phyloP scores from a whole-genome alignment of 1,140 invertebrate species.

The Lepidostoma basale region DNA sequence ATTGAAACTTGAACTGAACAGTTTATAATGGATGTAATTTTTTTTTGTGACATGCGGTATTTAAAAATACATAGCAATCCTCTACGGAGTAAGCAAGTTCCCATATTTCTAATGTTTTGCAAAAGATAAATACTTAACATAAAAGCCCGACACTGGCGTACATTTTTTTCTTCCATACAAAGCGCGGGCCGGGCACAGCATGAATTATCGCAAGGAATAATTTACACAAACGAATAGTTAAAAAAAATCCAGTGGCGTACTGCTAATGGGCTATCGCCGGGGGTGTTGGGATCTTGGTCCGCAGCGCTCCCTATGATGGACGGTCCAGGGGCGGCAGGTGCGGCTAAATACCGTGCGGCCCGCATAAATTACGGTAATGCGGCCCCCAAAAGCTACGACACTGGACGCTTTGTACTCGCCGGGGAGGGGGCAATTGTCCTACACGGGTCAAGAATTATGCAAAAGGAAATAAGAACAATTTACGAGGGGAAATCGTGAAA shows the following conservation, averaged over 20 bases:
- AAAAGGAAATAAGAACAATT: not conserved
- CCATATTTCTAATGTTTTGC: too few relatives aligned
- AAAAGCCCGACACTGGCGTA: too few relatives aligned
- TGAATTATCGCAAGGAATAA: constrained; percentile 16
- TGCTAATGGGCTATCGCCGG: constrained; percentile 23
- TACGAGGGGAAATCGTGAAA: not conserved
- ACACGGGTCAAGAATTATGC: constrained; percentile 18
- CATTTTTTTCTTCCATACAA: not conserved
- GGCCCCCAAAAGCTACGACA: constrained; percentile 11
- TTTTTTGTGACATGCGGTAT: too few relatives aligned
- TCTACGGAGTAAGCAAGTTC: too few relatives aligned
- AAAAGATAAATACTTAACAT: too few relatives aligned
- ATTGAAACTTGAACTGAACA: too few relatives aligned
- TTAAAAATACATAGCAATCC: too few relatives aligned
- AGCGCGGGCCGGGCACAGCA: not conserved
- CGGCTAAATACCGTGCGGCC: constrained; percentile 43
- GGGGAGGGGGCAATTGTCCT: constrained; percentile 8
- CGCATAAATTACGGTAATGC: constrained; percentile 47
- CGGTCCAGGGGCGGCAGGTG: constrained; percentile 43
- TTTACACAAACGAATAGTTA: constrained; percentile 16
- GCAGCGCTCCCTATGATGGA: constrained; percentile 38
- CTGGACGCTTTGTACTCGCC: constrained; percentile 18
- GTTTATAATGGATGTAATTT: too few relatives aligned
- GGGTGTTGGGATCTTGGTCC: constrained; percentile 22
- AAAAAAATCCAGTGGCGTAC: constrained; percentile 23